These are phyloP conservation scores for Paguma larvata DNA, from an alignment of 2,797 vertebrate species.

Conservation along the genomic window DNA sequence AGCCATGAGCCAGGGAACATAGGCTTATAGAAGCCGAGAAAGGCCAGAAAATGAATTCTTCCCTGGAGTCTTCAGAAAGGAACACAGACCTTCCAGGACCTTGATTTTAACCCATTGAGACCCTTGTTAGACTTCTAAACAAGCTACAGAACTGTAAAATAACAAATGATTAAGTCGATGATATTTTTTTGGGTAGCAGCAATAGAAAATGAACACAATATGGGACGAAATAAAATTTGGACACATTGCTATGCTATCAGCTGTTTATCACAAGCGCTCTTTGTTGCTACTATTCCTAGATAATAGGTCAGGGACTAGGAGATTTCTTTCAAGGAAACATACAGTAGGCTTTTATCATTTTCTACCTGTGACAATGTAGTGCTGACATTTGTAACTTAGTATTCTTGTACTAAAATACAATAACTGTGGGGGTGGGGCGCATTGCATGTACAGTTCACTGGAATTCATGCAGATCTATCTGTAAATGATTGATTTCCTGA, in stretches of 20 bases:
- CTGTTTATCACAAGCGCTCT: background rate
- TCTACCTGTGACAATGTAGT: background rate
- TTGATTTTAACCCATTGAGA: constrained; percentile 15
- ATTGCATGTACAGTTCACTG: background rate
- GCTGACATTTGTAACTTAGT: background rate
- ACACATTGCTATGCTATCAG: background rate
- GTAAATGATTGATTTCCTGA: constrained; percentile 12
- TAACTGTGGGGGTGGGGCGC: background rate
- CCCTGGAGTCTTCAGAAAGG: background rate
- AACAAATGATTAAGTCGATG: background rate
- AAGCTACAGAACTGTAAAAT: background rate
- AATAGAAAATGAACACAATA: background rate
- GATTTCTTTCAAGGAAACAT: background rate
- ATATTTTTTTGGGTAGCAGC: background rate
- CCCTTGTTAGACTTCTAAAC: background rate
- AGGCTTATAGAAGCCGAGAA: background rate
- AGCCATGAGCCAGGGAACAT: background rate
- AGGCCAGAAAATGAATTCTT: background rate
- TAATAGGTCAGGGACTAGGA: background rate
- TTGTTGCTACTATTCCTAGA: background rate
- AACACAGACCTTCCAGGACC: background rate
- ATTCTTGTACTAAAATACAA: constrained; percentile 21
- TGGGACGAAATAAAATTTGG: background rate
- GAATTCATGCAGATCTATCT: background rate
- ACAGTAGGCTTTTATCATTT: background rate